Evolutionary conservation across 2,888 invertebrate species (phyloP).

Genomic region (Pyrgus malvae): DNA sequence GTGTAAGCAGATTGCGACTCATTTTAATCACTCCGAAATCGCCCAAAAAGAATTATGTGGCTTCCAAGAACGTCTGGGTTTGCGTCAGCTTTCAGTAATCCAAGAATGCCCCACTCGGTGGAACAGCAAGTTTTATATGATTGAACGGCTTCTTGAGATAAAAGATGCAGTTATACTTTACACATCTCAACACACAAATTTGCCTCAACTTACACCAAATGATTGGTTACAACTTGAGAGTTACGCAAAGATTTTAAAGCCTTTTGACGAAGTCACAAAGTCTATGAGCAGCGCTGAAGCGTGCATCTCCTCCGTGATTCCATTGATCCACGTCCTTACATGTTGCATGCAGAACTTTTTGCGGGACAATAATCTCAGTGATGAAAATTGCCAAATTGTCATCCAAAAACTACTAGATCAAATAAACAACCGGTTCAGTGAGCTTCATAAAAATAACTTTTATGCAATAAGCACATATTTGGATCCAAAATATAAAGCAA

Average conservation of each 20-base stretch:
- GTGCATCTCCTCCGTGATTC: not conserved
- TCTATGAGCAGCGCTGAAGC: not conserved
- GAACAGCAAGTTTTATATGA: not conserved
- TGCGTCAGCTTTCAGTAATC: not conserved
- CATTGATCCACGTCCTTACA: not conserved
- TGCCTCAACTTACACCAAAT: not conserved
- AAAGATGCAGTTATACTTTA: not conserved
- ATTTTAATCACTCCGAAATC: not conserved
- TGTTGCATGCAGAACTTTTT: not conserved
- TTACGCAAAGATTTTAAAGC: not conserved
- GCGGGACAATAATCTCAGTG: not conserved
- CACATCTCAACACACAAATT: not conserved
- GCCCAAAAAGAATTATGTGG: not conserved
- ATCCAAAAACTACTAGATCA: not conserved
- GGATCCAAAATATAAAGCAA: conserved; percentile 8
- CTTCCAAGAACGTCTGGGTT: not conserved
- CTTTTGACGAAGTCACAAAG: not conserved
- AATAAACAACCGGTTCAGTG: not conserved
- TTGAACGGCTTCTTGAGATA: not conserved
- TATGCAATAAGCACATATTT: conserved; percentile 14
- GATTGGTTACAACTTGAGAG: not conserved
- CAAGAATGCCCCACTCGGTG: not conserved
- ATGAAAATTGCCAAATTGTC: not conserved
- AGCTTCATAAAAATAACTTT: not conserved
- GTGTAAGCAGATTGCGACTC: not conserved